Evolutionary conservation across 2,888 invertebrate genomes (phyloP), one percentile per base, ranked within the genome.

Genomic region (Stenoptilia bipunctidactyla): DNA sequence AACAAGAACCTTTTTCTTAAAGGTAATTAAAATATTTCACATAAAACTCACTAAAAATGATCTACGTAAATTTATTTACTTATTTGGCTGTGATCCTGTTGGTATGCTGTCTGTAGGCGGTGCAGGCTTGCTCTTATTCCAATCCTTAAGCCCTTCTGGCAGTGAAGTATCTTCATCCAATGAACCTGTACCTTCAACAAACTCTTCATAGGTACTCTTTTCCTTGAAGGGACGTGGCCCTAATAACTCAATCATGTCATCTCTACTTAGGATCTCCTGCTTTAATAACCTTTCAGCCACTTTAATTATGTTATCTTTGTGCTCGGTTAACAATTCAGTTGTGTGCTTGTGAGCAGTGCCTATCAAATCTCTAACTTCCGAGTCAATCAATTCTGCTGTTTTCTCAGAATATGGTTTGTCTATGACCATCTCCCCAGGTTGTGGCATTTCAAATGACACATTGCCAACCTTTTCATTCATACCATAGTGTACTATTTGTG

Each of bases 151-250:
- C 40, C 98, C 98, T 76, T 96, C 94, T 0, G 99, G 99, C 52
- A 99, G 85, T 0, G 90, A 77, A 0, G 97, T 97, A 58, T 99
- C 95, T 74, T 99, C 99, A 49, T 99, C 99, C 56, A 98, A 90
- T 1, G 98, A 97, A 1, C 98, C 98, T 0, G 97, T 97, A 1
- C 97, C 97, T 75, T 97, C 98, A 0, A 99, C 99, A 74, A 99
- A 99, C 65, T 99, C 95, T 73, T 99, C 99, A 61, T 99, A 99
- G 8, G 98, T 98, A 10, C 98, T 97, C 83, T 98, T 98, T 74
- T 99, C 99, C 9, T 92, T 92, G 88, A 99, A 99, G 0, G 99
- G 99, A 51, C 99, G 85, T 15, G 89, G 87, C 1, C 99, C 99
- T 36, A 99, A 85, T 27, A 99, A 79, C 68, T 98, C 97, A 46